Evolutionary conservation across 1,140 invertebrate genomes (phyloP).

Genomic region (Lethocerus indicus): DNA sequence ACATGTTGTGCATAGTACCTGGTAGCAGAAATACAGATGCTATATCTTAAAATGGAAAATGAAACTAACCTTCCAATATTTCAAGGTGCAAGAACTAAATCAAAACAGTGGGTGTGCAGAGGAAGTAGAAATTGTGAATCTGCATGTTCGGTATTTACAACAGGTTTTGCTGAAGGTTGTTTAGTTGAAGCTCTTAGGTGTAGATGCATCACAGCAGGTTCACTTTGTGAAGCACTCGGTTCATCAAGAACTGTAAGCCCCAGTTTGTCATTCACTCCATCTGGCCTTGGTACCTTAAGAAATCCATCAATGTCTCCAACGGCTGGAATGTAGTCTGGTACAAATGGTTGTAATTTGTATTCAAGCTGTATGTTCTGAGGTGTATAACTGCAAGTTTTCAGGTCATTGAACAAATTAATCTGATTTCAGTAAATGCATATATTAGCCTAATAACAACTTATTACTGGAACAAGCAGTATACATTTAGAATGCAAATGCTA

Average conservation of each 20-base stretch:
- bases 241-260: slow-evolving; percentile 87
- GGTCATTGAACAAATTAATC: no score
- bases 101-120: no score
- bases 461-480: no score
- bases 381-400: slow-evolving; percentile 65
- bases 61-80: no score
- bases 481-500: no score
- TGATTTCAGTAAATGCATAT: no score
- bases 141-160: slow-evolving; percentile 19
- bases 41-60: no score
- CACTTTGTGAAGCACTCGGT: slow-evolving; percentile 85
- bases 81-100: no score
- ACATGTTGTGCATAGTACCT: no score
- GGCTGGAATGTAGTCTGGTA: slow-evolving; percentile 92
- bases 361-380: slow-evolving; percentile 83
- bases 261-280: slow-evolving; percentile 46
- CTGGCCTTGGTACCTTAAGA: slow-evolving; percentile 76
- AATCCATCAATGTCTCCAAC: slow-evolving; percentile 98
- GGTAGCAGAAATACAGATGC: no score
- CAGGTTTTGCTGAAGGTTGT: slow-evolving; percentile 32
- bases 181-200: slow-evolving; percentile 76
- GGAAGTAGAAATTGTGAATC: no score
- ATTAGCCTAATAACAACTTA: no score
- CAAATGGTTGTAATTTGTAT: slow-evolving; percentile 81
- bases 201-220: slow-evolving; percentile 83